Percentiles rank a stretch among this genome's conserved stretches.
phyloP scores from a whole-genome alignment of 2,797 vertebrate species.

The Ficedula albicollis region DNA sequence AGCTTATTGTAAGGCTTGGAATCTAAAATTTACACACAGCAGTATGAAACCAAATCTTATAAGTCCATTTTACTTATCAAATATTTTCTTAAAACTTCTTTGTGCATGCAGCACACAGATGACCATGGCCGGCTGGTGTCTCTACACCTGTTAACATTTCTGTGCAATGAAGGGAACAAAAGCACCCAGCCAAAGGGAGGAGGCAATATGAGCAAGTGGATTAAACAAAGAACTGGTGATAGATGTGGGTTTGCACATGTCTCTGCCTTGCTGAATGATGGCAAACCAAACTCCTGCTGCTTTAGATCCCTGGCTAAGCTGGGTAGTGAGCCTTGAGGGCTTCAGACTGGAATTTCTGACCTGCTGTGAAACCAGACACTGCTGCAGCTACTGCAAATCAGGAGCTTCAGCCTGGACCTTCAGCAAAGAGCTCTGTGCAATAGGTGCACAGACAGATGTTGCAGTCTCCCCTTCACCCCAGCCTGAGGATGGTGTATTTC shows the following conservation, averaged over 20 bases:
- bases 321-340: neutral
- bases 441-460: neutral
- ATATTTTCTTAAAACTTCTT: neutral
- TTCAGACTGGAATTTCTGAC: neutral
- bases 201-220: neutral
- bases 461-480: neutral
- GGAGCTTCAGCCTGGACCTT: neutral
- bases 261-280: constrained; percentile 3
- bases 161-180: neutral
- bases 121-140: neutral
- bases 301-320: neutral
- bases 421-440: neutral
- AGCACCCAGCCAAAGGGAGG: neutral
- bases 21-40: neutral
- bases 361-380: constrained; percentile 13
- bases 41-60: neutral
- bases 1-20: neutral
- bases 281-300: neutral
- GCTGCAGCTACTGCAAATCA: neutral
- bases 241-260: neutral
- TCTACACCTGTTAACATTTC: neutral
- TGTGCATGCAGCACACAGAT: neutral
- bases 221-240: constrained; percentile 8
- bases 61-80: neutral
- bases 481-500: neutral